Evolutionary conservation across 2,888 invertebrate species (phyloP).

Genomic region (Metopia argyrocephala): DNA sequence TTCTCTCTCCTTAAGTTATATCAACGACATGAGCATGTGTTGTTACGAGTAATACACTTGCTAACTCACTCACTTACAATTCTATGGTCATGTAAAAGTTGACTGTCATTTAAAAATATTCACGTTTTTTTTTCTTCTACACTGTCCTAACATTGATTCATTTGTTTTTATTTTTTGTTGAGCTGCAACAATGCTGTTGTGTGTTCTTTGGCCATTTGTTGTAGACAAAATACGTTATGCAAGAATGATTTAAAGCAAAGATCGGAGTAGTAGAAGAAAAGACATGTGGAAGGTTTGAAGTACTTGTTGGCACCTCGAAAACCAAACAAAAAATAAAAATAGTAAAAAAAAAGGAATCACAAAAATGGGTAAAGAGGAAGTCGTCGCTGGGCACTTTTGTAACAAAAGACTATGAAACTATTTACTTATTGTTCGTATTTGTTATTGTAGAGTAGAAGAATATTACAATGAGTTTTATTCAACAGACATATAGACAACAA

Average conservation of each 20-base stretch:
- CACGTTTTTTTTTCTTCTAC: slow-evolving; percentile 49
- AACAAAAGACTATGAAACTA: slow-evolving; percentile 49
- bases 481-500: slow-evolving; percentile 21
- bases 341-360: neutral
- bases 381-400: slow-evolving; percentile 53
- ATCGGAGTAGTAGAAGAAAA: slow-evolving; percentile 14
- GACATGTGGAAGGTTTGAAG: slow-evolving; percentile 39
- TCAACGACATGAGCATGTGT: neutral
- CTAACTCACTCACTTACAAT: neutral
- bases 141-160: slow-evolving; percentile 6
- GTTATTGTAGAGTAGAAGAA: neutral
- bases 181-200: neutral
- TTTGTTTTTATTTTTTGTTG: neutral
- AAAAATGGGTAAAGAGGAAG: slow-evolving; percentile 63
- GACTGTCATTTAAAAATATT: slow-evolving; percentile 58
- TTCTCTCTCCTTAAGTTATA: too few species aligned
- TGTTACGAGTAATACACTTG: too few species aligned
- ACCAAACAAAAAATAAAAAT: neutral
- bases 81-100: slow-evolving; percentile 60
- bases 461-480: slow-evolving; percentile 39
- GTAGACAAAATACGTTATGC: slow-evolving; percentile 46
- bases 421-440: slow-evolving; percentile 35
- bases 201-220: slow-evolving; percentile 21
- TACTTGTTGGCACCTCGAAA: slow-evolving; percentile 51
- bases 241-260: slow-evolving; percentile 42